Percentiles rank a stretch among this genome's conserved stretches.
Evolutionary conservation across 2,888 invertebrate species (phyloP).

Genomic region (Philereme vetulata): DNA sequence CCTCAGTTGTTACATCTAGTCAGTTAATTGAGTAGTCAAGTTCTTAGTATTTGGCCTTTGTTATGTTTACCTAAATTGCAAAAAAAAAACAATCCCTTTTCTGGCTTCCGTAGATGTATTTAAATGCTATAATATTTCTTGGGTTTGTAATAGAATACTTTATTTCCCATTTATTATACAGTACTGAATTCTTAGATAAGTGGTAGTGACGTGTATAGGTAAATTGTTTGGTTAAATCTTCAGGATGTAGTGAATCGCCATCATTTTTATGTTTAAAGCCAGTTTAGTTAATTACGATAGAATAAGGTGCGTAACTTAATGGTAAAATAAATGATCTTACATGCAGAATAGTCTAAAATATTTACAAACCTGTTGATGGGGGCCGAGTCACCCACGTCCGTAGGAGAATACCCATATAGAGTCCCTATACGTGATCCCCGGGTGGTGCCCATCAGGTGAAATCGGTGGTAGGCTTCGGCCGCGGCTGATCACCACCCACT

Average conservation of each 20-base stretch:
- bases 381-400: no score
- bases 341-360: constrained; percentile 30
- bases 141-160: not conserved
- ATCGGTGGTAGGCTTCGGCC: no score
- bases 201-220: constrained; percentile 40
- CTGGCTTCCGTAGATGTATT: constrained; percentile 53
- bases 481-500: no score
- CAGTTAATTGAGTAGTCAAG: constrained; percentile 69
- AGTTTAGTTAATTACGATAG: constrained; percentile 72
- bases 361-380: constrained; percentile 13
- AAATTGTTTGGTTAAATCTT: constrained; percentile 42
- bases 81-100: constrained; percentile 32
- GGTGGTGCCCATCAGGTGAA: no score
- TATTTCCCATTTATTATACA: constrained; percentile 37
- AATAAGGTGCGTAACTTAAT: constrained; percentile 72
- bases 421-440: no score
- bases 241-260: constrained; percentile 54
- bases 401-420: no score
- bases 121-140: not conserved
- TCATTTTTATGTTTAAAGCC: constrained; percentile 64
- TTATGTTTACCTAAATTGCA: constrained; percentile 43
- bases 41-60: constrained; percentile 55
- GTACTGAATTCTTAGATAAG: constrained; percentile 53
- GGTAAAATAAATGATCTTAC: constrained; percentile 77
- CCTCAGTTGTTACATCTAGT: constrained; percentile 74